Percentiles rank a stretch among this genome's conserved stretches.
phyloP scores from a whole-genome alignment of 2,797 vertebrate genomes.

The Silurus aristotelis region DNA sequence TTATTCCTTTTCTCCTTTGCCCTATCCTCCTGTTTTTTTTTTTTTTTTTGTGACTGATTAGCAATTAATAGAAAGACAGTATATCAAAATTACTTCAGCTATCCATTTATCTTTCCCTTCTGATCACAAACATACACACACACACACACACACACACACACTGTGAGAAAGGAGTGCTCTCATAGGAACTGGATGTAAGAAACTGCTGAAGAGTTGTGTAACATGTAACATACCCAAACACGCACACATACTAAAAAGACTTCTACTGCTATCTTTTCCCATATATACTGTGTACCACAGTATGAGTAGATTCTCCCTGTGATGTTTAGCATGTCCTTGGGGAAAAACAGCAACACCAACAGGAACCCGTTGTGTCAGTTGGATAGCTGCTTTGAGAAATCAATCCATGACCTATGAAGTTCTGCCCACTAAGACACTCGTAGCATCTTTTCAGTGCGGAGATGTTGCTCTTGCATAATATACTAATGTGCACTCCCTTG shows the following conservation, averaged over 20 bases:
- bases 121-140: conserved; percentile 61
- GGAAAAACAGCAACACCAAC: conserved; percentile 6
- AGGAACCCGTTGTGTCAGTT: conserved; percentile 64
- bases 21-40: conserved; percentile 65
- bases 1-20: conserved; percentile 63
- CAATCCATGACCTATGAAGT: conserved; percentile 57
- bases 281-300: conserved; percentile 33
- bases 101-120: conserved; percentile 55
- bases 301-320: conserved; percentile 40
- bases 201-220: conserved; percentile 61
- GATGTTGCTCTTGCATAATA: conserved; percentile 36
- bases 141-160: conserved; percentile 63
- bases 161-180: conserved; percentile 63
- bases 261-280: conserved; percentile 44
- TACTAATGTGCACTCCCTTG: conserved; percentile 13
- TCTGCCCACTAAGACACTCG: conserved; percentile 52
- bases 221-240: conserved; percentile 54
- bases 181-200: conserved; percentile 55
- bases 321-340: conserved; percentile 65
- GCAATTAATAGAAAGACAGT: conserved; percentile 41
- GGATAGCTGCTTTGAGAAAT: conserved; percentile 70
- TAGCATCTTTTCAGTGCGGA: conserved; percentile 43
- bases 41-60: conserved; percentile 57
- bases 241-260: conserved; percentile 45
- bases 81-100: conserved; percentile 63